Evolutionary conservation across 2,113 vertebrate genomes (phyloP).

Genomic region (Onychostoma macrolepis): DNA sequence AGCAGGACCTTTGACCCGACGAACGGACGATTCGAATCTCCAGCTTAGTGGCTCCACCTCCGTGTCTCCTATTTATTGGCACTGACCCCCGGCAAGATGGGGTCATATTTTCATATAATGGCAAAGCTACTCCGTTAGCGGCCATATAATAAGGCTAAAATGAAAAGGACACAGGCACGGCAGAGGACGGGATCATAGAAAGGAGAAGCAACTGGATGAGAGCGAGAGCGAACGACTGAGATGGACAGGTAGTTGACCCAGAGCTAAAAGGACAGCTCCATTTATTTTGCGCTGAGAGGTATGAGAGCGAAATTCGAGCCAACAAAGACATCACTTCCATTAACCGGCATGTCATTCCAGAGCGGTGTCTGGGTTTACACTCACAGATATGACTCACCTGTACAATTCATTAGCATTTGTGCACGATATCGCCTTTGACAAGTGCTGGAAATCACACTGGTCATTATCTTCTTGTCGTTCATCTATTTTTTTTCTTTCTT

Average conservation of each 20-base stretch:
- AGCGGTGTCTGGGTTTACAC: constrained; percentile 5
- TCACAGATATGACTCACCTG: constrained; percentile 1
- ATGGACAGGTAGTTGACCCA: constrained; percentile 58
- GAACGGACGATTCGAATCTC: constrained; percentile 78
- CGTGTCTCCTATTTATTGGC: constrained; percentile 80
- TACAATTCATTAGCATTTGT: constrained; percentile 5
- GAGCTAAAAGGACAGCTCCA: constrained; percentile 37
- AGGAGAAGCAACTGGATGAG: constrained; percentile 58
- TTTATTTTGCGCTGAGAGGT: constrained; percentile 30
- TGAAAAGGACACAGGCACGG: constrained; percentile 64
- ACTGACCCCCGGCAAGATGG: constrained; percentile 72
- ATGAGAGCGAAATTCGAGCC: constrained; percentile 26
- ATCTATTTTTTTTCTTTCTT: background rate
- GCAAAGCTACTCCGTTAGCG: constrained; percentile 73
- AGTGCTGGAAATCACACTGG: constrained; percentile 8
- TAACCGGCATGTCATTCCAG: background rate
- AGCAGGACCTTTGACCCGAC: constrained; percentile 70
- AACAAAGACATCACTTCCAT: constrained; percentile 35
- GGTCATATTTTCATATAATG: constrained; percentile 80
- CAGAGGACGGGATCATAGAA: constrained; percentile 3
- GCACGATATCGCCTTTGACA: background rate
- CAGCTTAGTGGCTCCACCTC: constrained; percentile 65
- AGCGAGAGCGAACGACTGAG: constrained; percentile 54
- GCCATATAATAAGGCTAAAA: constrained; percentile 72
- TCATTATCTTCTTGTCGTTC: background rate